A percentile compares a stretch with the other conserved stretches of the same genome.
Conservation (phyloP, 1,140 invertebrate species). For the Trypoxylus dichotomus region DNA sequence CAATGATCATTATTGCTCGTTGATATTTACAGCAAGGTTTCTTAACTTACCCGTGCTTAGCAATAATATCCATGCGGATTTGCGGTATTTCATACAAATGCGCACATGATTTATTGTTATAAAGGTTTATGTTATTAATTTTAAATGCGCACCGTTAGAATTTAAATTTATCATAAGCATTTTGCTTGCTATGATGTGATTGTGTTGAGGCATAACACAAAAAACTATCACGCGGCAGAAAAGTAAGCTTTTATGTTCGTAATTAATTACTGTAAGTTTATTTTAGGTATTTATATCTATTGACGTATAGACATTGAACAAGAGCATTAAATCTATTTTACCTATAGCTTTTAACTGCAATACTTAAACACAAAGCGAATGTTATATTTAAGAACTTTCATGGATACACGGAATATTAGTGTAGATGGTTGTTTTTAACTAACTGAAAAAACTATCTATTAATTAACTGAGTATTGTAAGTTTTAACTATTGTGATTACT, state of each 20-base stretch:
- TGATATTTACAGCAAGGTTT: conserved; percentile 16
- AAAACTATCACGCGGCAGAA: background rate
- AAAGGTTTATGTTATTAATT: background rate
- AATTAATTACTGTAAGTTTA: conserved; percentile 2
- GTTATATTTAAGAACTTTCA: too few species aligned
- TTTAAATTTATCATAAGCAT: conserved; percentile 9
- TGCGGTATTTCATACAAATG: conserved; percentile 11
- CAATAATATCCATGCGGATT: conserved; percentile 18
- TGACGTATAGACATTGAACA: background rate
- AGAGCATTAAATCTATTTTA: too few species aligned
- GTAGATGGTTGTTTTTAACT: too few species aligned
- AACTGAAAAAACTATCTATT: too few species aligned
- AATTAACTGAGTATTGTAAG: too few species aligned
- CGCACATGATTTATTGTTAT: conserved; percentile 12
- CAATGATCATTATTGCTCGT: background rate
- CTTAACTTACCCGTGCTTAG: background rate
- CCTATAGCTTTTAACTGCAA: too few species aligned
- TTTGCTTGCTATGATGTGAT: background rate
- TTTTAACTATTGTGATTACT: too few species aligned
- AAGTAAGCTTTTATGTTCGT: background rate
- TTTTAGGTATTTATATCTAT: background rate
- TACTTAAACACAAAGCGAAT: too few species aligned
- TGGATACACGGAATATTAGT: too few species aligned
- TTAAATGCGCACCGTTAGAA: background rate
- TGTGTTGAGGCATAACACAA: background rate